These are phyloP conservation scores for Hypsibius dujardini DNA, from an alignment of 1,140 invertebrate species.

Conservation along the genomic window DNA sequence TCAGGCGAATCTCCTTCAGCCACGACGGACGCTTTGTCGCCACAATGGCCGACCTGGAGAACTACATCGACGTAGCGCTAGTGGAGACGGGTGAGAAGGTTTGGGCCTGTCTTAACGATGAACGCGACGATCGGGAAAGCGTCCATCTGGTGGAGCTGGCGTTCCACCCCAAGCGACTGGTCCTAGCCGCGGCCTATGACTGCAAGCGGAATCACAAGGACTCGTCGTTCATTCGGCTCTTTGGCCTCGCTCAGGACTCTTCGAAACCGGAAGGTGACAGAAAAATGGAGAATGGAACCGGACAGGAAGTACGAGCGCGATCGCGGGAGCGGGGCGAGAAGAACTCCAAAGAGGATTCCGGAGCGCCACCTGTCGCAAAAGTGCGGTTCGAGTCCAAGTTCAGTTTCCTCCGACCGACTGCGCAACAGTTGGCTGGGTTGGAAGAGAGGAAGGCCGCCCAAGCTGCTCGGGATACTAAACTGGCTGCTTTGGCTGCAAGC, in stretches of 20 bases:
- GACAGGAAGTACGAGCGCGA: not conserved
- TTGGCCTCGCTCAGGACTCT: not conserved
- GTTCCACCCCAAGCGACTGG: not conserved
- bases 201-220: not conserved
- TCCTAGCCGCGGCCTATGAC: not conserved
- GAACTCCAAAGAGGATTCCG: not conserved
- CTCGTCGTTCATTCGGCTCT: not conserved
- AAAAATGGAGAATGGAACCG: not conserved
- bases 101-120: not conserved
- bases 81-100: conserved; percentile 13
- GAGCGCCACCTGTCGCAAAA: not conserved
- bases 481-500: not conserved
- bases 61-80: not conserved
- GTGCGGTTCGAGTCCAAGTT: conserved; percentile 5
- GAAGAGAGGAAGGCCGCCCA: not conserved
- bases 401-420: not conserved
- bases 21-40: conserved; percentile 1
- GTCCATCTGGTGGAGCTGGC: not conserved
- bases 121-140: not conserved
- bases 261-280: not conserved
- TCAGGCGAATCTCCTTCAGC: not conserved
- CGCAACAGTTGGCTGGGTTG: not conserved
- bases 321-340: not conserved
- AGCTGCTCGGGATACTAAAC: not conserved
- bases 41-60: not conserved